Evolutionary conservation across 2,113 vertebrate species (phyloP), one percentile per base, ranked within the genome.

Genomic region (Dendropsophus ebraccatus): DNA sequence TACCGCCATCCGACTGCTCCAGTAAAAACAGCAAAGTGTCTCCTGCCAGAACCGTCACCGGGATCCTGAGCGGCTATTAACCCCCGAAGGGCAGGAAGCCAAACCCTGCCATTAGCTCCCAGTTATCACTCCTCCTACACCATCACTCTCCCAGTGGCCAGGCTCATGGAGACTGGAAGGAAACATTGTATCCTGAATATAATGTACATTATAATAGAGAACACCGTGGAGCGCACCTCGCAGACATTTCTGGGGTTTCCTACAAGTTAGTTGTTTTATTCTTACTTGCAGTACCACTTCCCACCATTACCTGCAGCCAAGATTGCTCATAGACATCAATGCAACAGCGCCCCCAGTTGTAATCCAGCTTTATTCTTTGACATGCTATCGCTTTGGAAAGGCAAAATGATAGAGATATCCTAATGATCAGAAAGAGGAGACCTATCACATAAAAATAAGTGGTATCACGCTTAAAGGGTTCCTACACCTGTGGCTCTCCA

Each of bases 1-100:
- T 83, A 88, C 90, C 89, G 88, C 90, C 88, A 89, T 89, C 91
- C 85, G 82, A 58, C 9, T 65, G 72, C 82, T 86, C 78, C 16
- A 65, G 86, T 88, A 89, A 82, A 87, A 90, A 89, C 86, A 89
- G 88, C 88, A 85, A 87, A 89, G 88, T 87, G 49, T 87, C 30
- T 17, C 90, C 54, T 23, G 25, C 56, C 62, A 47, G 56, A 47
- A 35, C 28, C 23, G 25, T 62, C 81, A 54, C 54, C n/a, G 30
- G 45, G 81, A 50, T 12, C 14, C 32, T 41, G 70, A 50, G 65
- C 28, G 47, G 79, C 45, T 2, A 12, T 72, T 56, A 83, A 73
- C 69, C 49, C 81, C 21, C 60, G 50, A 79, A 16, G 50, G 23
- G 50, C 49, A 12, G 2, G 28, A 21, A 4, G 4, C 14, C 2